Evolutionary conservation across 2,888 invertebrate genomes (phyloP), one percentile per base, ranked within the genome.

Genomic region (Apomyelois bistriatella): DNA sequence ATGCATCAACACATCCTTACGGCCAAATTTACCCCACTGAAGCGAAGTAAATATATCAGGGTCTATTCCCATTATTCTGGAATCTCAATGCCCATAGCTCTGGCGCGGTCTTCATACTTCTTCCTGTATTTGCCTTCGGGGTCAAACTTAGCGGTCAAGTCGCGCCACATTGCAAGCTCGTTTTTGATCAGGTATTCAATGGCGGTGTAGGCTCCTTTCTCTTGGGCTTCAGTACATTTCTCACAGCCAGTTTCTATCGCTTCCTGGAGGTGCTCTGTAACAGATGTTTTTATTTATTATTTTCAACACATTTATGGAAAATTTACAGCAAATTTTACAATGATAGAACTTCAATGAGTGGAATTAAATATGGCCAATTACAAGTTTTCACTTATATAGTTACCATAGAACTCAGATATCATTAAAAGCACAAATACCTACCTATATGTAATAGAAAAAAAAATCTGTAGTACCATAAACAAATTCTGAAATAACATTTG

Each of bases 201-300:
- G 5, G 95, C 92, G 59, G 90, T 93, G 67, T 92, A 91, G 36
- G 93, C 91, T 41, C 93, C 93, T 3, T 79, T 71, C 68, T 89
- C 92, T 72, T 95, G 95, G 17, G 87, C 86, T 35, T 93, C 92
- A 22, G 92, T 94, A 72, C 95, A 95, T 72, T 94, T 94, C 52
- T 70, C 65, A 74, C 95, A 95, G 48, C 93, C 93, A 4, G 91
- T 93, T 58, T 89, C 81, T 40, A 95, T 76, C 0, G 95, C 95
- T 55, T 95, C 95, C 28, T 93, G 93, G 7, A 95, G 74, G 35
- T 90, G 68, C 15, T 85, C 94, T 94, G 79, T 1, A 80, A 62
- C 7, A 9, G 32, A 10, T 9, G 7, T 32, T 9, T 4, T 32
- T 10, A 3, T 2, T 32, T 32, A 9, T 3, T 3, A 22, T 22